Conservation (phyloP, 2,113 vertebrate genomes). For the Siphamia tubifer region DNA sequence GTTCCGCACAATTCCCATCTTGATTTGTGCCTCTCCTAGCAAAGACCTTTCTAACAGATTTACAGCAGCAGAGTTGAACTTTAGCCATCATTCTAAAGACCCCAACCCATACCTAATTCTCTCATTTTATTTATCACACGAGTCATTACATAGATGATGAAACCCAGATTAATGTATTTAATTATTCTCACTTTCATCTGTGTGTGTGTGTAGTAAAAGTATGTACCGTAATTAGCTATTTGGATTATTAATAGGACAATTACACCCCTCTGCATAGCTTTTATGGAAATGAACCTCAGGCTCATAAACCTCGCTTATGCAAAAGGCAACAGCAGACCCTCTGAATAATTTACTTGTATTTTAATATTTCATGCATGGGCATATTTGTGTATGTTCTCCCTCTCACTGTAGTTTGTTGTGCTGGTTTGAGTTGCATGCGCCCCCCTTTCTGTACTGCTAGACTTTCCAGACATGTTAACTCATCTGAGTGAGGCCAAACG, state of each 20-base stretch:
- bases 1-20: constrained; percentile 23
- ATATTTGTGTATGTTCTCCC: constrained; percentile 61
- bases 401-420: constrained; percentile 53
- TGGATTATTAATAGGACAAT: constrained; percentile 71
- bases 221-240: constrained; percentile 69
- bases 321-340: constrained; percentile 37
- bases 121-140: constrained; percentile 62
- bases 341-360: constrained; percentile 69
- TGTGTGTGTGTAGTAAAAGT: constrained; percentile 55
- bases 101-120: constrained; percentile 46
- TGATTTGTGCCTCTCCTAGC: neutral
- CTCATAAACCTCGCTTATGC: constrained; percentile 53
- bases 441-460: neutral
- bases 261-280: constrained; percentile 44
- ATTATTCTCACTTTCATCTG: constrained; percentile 62
- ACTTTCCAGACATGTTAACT: constrained; percentile 18
- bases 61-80: constrained; percentile 16
- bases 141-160: constrained; percentile 63
- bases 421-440: neutral
- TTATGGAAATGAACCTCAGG: constrained; percentile 67
- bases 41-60: constrained; percentile 1
- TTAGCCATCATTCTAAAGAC: constrained; percentile 9
- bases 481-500: neutral
- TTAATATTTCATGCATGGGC: constrained; percentile 70
- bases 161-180: constrained; percentile 61